Evolutionary conservation across 1,140 invertebrate genomes (phyloP).

Genomic region (Neodiprion fabricii): DNA sequence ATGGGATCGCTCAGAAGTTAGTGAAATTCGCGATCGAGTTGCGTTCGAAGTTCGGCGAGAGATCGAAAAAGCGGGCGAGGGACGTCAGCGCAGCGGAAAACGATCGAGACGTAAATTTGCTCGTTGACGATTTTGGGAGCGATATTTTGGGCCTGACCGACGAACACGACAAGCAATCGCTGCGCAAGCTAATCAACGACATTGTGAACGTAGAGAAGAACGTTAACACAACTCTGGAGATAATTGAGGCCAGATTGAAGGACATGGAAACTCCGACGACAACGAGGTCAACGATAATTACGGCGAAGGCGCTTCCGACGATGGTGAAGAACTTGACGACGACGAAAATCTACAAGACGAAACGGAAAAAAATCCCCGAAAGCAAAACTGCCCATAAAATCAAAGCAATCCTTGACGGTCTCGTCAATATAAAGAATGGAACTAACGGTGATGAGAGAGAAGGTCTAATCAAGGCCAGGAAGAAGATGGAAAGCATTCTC

Average conservation of each 20-base stretch:
- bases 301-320: no score
- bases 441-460: not conserved
- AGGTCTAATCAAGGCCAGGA: not conserved
- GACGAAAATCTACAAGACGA: no score
- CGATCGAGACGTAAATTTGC: slow-evolving; percentile 8
- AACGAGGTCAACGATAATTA: not conserved
- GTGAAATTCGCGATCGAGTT: slow-evolving; percentile 19
- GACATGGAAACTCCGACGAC: not conserved
- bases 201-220: slow-evolving; percentile 32
- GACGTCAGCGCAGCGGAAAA: slow-evolving; percentile 8
- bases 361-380: not conserved
- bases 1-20: slow-evolving; percentile 18
- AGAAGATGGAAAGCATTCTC: not conserved
- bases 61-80: slow-evolving; percentile 11
- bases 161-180: slow-evolving; percentile 23
- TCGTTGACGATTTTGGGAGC: slow-evolving; percentile 20
- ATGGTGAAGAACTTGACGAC: no score
- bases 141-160: slow-evolving; percentile 7
- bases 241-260: slow-evolving; percentile 27
- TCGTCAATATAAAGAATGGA: not conserved
- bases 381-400: not conserved
- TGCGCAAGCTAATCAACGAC: slow-evolving; percentile 26
- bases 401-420: not conserved
- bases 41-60: not conserved
- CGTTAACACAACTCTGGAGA: slow-evolving; percentile 33